Evolutionary conservation across 2,113 vertebrate genomes (phyloP).

Genomic region (Lontra canadensis): DNA sequence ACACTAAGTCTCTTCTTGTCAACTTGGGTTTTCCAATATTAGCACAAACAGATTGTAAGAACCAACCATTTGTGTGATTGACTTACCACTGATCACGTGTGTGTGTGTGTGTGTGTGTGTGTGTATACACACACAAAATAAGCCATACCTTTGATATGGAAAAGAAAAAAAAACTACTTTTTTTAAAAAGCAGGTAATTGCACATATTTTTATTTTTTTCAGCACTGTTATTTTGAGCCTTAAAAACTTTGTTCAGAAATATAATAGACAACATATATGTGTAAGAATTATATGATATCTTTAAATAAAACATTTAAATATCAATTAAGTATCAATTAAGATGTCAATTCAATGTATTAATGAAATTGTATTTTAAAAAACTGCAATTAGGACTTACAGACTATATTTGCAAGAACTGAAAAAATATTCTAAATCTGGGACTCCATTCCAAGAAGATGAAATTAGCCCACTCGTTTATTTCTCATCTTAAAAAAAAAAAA

Average conservation of each 20-base stretch:
- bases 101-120: background rate
- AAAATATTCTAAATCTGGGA: background rate
- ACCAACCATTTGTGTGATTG: background rate
- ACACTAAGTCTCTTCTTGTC: background rate
- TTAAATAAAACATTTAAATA: background rate
- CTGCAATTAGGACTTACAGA: background rate
- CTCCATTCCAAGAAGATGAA: background rate
- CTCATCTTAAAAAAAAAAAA: background rate
- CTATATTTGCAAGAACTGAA: background rate
- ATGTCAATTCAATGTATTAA: background rate
- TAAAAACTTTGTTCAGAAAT: conserved; percentile 24
- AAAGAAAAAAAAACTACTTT: background rate
- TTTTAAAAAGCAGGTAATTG: background rate
- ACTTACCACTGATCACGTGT: background rate
- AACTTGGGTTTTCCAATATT: conserved; percentile 33
- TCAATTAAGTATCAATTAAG: background rate
- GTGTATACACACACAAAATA: background rate
- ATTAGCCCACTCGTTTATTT: background rate
- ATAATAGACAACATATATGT: background rate
- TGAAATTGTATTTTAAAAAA: background rate
- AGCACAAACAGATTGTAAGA: background rate
- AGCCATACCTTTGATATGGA: background rate
- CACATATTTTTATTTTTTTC: background rate
- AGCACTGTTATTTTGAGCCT: background rate
- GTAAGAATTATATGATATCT: background rate